Evolutionary conservation across 1,140 invertebrate genomes (phyloP).

Genomic region (Conus ventricosus): DNA sequence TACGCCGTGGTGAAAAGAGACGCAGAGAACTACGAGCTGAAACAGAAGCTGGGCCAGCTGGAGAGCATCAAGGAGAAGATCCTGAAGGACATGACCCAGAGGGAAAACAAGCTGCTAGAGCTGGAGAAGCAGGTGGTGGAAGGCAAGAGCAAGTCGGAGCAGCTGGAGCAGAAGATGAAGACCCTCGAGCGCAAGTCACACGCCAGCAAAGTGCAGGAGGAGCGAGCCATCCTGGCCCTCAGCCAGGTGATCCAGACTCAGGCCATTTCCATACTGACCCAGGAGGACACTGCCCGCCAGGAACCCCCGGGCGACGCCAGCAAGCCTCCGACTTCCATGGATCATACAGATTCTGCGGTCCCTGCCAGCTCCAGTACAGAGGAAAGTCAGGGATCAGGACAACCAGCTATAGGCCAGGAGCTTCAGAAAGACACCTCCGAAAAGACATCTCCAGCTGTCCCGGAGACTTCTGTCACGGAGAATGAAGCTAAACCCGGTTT

Average conservation of each 20-base stretch:
- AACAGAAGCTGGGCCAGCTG: not conserved
- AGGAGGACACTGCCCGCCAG: not conserved
- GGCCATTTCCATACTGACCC: not conserved
- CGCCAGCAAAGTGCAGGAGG: not conserved
- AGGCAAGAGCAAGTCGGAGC: not conserved
- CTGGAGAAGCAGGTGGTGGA: conserved; percentile 15
- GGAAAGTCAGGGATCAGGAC: too few relatives aligned
- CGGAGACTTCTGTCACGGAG: not conserved
- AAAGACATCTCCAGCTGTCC: not conserved
- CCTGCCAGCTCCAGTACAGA: not conserved
- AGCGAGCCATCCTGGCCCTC: not conserved
- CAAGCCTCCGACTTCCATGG: not conserved
- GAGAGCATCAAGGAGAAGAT: conserved; percentile 25
- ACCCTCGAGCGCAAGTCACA: not conserved
- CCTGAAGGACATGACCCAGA: not conserved
- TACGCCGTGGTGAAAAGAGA: conserved; percentile 14
- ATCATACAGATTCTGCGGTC: conserved; percentile 1
- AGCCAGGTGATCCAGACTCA: not conserved
- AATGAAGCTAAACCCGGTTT: not conserved
- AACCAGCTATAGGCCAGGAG: too few relatives aligned
- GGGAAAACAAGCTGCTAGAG: not conserved
- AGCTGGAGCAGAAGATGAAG: conserved; percentile 25
- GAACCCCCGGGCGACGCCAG: not conserved
- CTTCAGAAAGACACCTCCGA: too few relatives aligned
- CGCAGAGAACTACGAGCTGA: conserved; percentile 21